Evolutionary conservation across 2,888 invertebrate species (phyloP).

Genomic region (Phanerotoma sp.): DNA sequence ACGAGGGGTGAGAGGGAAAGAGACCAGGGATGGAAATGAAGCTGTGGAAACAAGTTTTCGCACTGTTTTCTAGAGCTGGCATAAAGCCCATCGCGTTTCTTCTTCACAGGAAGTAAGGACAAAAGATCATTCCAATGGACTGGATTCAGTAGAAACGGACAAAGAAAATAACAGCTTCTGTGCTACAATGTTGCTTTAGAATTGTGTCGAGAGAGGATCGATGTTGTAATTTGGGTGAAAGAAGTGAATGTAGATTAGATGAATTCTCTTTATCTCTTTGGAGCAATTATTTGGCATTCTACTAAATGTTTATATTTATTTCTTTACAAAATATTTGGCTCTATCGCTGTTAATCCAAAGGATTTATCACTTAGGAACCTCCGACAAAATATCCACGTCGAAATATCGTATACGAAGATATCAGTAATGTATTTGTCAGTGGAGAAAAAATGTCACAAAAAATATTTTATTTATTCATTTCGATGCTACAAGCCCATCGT

Average conservation of each 20-base stretch:
- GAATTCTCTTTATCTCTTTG: not conserved
- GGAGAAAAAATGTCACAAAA: too few relatives aligned
- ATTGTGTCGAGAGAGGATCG: slow-evolving; percentile 13
- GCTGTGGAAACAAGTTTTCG: slow-evolving; percentile 42
- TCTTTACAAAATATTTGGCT: too few relatives aligned
- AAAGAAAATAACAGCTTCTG: slow-evolving; percentile 19
- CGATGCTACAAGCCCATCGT: too few relatives aligned
- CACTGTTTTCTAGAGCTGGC: slow-evolving; percentile 41
- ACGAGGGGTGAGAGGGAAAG: slow-evolving; percentile 27
- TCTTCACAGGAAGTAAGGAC: slow-evolving; percentile 32
- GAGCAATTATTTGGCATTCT: not conserved
- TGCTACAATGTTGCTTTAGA: not conserved
- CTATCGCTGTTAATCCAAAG: too few relatives aligned
- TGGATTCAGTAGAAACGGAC: slow-evolving; percentile 22
- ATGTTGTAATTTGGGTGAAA: slow-evolving; percentile 12
- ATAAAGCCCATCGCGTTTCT: slow-evolving; percentile 38
- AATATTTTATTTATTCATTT: too few relatives aligned
- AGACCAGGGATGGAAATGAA: slow-evolving; percentile 22
- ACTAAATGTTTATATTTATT: too few relatives aligned
- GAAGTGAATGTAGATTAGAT: slow-evolving; percentile 8
- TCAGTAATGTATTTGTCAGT: too few relatives aligned
- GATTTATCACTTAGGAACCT: too few relatives aligned
- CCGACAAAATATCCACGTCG: too few relatives aligned
- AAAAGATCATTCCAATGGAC: slow-evolving; percentile 30
- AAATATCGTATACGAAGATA: too few relatives aligned